These are phyloP conservation scores for Aphidius ervi DNA, from an alignment of 1,140 invertebrate genomes.

Conservation along the genomic window DNA sequence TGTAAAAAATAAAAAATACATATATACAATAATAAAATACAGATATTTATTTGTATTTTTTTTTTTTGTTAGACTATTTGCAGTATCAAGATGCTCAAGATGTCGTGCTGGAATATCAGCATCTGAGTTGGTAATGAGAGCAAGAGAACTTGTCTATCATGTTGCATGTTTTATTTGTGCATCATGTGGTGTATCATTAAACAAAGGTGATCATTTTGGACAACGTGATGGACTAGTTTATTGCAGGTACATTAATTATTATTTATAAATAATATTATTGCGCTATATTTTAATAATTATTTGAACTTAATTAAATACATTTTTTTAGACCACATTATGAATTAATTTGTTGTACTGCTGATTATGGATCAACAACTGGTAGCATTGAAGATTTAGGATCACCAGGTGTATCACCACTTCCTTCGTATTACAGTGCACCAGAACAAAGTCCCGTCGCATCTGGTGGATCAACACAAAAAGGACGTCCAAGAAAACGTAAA, in stretches of 20 bases:
- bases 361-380: slow-evolving; percentile 57
- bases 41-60: slow-evolving; percentile 20
- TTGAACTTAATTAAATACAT: slow-evolving; percentile 21
- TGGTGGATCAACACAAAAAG: slow-evolving; percentile 67
- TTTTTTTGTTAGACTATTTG: slow-evolving; percentile 63
- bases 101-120: slow-evolving; percentile 80
- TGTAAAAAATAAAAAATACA: neutral
- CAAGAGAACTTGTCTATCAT: slow-evolving; percentile 83
- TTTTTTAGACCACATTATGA: slow-evolving; percentile 63
- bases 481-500: slow-evolving; percentile 79
- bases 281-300: neutral
- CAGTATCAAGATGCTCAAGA: slow-evolving; percentile 76
- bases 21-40: slow-evolving; percentile 15
- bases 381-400: slow-evolving; percentile 58
- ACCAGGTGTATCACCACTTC: slow-evolving; percentile 58
- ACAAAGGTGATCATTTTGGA: slow-evolving; percentile 86
- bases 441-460: slow-evolving; percentile 49
- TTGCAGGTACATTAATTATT: slow-evolving; percentile 57
- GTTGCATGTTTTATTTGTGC: slow-evolving; percentile 87
- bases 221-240: slow-evolving; percentile 75
- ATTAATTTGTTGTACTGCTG: slow-evolving; percentile 56
- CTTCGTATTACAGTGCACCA: slow-evolving; percentile 57
- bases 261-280: neutral
- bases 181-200: slow-evolving; percentile 71
- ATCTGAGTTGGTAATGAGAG: slow-evolving; percentile 90